These are phyloP conservation scores for Ophthalmolycus amberensis DNA, from an alignment of 2,113 vertebrate species.

Conservation along the genomic window DNA sequence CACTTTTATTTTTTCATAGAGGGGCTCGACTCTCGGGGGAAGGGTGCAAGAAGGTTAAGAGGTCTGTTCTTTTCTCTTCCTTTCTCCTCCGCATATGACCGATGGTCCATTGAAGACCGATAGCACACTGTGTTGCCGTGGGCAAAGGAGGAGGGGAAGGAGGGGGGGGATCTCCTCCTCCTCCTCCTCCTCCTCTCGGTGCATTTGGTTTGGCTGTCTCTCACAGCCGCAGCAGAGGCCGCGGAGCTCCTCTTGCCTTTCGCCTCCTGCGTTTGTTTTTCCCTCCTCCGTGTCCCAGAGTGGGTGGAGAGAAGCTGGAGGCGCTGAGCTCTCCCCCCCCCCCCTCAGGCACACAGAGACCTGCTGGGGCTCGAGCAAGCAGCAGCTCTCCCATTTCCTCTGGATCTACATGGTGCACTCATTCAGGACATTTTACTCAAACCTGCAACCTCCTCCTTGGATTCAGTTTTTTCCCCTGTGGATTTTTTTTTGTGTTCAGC, in stretches of 20 bases:
- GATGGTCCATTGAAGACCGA: conserved; percentile 73
- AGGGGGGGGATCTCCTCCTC: conserved; percentile 52
- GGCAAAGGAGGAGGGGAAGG: conserved; percentile 58
- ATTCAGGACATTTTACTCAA: conserved; percentile 18
- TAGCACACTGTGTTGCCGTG: conserved; percentile 79
- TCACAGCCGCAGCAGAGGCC: conserved; percentile 57
- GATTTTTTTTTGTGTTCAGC: neutral
- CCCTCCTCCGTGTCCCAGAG: conserved; percentile 68
- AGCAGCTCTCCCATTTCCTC: conserved; percentile 51
- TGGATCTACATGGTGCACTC: conserved; percentile 35
- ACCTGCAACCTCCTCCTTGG: conserved; percentile 27
- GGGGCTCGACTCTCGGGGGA: conserved; percentile 45
- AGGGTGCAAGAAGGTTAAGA: conserved; percentile 77
- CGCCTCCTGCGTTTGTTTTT: conserved; percentile 66
- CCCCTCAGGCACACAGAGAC: conserved; percentile 47
- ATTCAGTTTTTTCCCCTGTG: neutral
- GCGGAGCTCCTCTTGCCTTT: conserved; percentile 62
- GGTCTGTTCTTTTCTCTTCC: conserved; percentile 66
- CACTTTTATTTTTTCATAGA: conserved; percentile 42
- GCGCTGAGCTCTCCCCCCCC: conserved; percentile 16
- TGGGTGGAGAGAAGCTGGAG: conserved; percentile 68
- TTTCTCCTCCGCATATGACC: conserved; percentile 66
- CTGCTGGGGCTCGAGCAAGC: conserved; percentile 51
- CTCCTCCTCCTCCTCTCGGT: conserved; percentile 40
- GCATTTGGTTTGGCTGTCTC: conserved; percentile 81